phyloP scores from a whole-genome alignment of 2,113 vertebrate species.

The Beaufortia kweichowensis region DNA sequence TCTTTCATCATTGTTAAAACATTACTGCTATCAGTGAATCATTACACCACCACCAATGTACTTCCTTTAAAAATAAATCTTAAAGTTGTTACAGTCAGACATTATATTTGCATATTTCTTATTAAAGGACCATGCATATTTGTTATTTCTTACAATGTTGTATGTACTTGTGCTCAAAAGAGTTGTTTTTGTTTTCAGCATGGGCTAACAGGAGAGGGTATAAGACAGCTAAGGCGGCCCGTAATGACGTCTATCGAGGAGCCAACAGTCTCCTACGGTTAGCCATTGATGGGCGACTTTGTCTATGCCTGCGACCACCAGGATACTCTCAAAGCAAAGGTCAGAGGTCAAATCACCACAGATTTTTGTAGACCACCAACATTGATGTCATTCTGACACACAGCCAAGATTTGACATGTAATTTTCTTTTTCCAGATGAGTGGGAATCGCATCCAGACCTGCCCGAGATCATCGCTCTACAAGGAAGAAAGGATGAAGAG shows the following conservation, averaged over 20 bases:
- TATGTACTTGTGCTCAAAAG: not conserved
- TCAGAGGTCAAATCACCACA: conserved; percentile 50
- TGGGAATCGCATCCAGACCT: conserved; percentile 86
- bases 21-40: no score
- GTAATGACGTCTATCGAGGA: conserved; percentile 85
- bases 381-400: not conserved
- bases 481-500: conserved; percentile 70
- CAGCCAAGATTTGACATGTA: not conserved
- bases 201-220: conserved; percentile 92
- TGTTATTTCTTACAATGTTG: not conserved
- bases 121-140: no score
- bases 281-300: conserved; percentile 83
- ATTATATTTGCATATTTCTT: no score
- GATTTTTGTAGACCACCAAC: not conserved
- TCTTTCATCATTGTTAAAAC: not conserved
- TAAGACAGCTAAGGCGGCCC: conserved; percentile 85
- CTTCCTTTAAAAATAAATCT: no score
- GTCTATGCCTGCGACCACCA: conserved; percentile 80
- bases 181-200: conserved; percentile 64
- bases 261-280: conserved; percentile 88
- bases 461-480: conserved; percentile 76
- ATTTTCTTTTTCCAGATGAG: conserved; percentile 64
- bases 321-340: conserved; percentile 83
- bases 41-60: no score
- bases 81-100: no score